phyloP scores from a whole-genome alignment of 30 jellyfish, hydroid and myxozoan genomes.

The Nemopilema nomurai region DNA sequence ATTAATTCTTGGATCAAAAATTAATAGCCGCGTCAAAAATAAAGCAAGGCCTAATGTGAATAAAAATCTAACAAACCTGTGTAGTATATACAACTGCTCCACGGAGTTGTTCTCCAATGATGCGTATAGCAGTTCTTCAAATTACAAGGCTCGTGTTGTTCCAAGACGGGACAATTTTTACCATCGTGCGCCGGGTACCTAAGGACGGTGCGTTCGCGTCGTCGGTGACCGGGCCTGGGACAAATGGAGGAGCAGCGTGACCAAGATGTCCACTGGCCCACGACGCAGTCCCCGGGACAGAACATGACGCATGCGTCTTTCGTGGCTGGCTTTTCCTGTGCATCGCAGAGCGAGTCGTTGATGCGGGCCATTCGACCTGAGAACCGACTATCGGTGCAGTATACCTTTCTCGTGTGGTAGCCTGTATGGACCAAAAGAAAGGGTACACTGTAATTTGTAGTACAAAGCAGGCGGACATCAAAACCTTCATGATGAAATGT shows the following conservation, averaged over 20 bases:
- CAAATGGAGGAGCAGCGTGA: slow-evolving; percentile 62
- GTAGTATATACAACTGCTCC: slow-evolving; percentile 67
- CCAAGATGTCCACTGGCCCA: slow-evolving; percentile 67
- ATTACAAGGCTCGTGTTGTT: slow-evolving; percentile 36
- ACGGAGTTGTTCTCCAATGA: slow-evolving; percentile 54
- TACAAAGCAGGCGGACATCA: too few relatives aligned
- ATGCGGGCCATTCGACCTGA: slow-evolving; percentile 40
- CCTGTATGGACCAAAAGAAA: too few relatives aligned
- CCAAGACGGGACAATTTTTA: slow-evolving; percentile 54
- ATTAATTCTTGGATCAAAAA: too few relatives aligned
- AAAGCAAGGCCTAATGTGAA: not conserved
- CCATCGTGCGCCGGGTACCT: slow-evolving; percentile 73
- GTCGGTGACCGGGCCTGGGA: slow-evolving; percentile 69
- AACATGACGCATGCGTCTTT: slow-evolving; percentile 27
- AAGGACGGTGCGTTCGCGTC: slow-evolving; percentile 60
- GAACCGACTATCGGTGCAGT: slow-evolving; percentile 50
- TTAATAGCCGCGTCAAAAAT: not conserved
- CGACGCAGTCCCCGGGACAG: slow-evolving; percentile 81
- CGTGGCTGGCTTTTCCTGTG: slow-evolving; percentile 43
- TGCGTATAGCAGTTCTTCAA: slow-evolving; percentile 35
- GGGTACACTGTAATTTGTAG: too few relatives aligned
- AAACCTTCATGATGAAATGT: too few relatives aligned
- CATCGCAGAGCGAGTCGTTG: slow-evolving; percentile 66
- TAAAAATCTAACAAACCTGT: slow-evolving; percentile 21
- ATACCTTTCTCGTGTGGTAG: slow-evolving; percentile 29